phyloP scores from a whole-genome alignment of 2,888 invertebrate species.

The Therioaphis trifolii region DNA sequence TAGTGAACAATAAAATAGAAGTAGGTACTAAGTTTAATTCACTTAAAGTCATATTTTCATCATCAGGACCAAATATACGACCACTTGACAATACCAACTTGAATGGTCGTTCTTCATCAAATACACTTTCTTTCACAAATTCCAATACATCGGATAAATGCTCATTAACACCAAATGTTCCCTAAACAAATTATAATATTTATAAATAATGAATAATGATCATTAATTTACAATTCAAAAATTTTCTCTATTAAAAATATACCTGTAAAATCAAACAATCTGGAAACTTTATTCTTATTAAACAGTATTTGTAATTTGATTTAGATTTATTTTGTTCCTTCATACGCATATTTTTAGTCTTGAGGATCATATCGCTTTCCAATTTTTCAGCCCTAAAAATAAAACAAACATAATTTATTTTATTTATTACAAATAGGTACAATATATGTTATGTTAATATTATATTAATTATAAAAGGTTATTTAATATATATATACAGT shows the following conservation, averaged over 20 bases:
- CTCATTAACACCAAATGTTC: conserved; percentile 89
- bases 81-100: conserved; percentile 77
- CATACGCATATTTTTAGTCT: conserved; percentile 95
- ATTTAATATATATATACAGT: too few species aligned
- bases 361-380: conserved; percentile 83
- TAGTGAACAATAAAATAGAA: conserved; percentile 80
- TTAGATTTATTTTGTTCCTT: conserved; percentile 85
- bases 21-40: conserved; percentile 87
- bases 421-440: too few species aligned
- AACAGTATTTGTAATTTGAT: conserved; percentile 84
- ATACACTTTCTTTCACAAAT: conserved; percentile 83
- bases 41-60: conserved; percentile 79
- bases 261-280: conserved; percentile 86
- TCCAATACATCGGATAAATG: conserved; percentile 79
- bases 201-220: not conserved
- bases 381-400: conserved; percentile 77
- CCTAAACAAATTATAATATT: conserved; percentile 73
- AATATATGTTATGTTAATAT: too few species aligned
- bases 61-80: conserved; percentile 75
- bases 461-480: too few species aligned
- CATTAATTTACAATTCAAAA: not conserved
- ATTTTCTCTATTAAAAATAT: conserved; percentile 60
- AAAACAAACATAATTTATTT: not conserved
- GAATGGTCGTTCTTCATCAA: conserved; percentile 78
- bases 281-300: conserved; percentile 89